Evolutionary conservation across 2,797 vertebrate genomes (phyloP).

Genomic region (Argyrosomus regius): DNA sequence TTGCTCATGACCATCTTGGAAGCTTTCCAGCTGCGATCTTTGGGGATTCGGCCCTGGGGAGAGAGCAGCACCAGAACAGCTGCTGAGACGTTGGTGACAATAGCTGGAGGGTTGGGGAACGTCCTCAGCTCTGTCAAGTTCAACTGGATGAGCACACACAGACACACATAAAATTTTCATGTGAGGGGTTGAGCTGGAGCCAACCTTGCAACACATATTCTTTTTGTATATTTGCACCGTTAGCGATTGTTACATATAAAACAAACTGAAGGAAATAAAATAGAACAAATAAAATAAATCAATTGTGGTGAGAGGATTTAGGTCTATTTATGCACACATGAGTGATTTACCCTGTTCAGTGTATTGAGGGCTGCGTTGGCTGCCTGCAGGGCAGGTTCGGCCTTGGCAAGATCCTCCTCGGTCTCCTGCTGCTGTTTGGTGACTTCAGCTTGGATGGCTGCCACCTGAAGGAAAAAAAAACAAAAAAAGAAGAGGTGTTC

Average conservation of each 20-base stretch:
- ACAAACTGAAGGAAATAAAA: conserved; percentile 26
- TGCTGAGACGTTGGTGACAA: conserved; percentile 79
- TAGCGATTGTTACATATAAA: conserved; percentile 1
- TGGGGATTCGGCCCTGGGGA: conserved; percentile 81
- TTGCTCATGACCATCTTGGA: conserved; percentile 87
- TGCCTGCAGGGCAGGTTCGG: conserved; percentile 83
- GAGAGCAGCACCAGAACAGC: conserved; percentile 82
- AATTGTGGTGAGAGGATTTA: neutral
- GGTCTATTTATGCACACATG: neutral
- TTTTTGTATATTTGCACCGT: neutral
- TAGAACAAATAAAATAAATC: conserved; percentile 2
- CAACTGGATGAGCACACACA: conserved; percentile 71
- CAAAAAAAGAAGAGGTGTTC: neutral
- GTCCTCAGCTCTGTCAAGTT: conserved; percentile 87
- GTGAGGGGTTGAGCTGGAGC: neutral
- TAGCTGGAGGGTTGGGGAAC: conserved; percentile 83
- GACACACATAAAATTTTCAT: conserved; percentile 31
- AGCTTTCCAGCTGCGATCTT: conserved; percentile 88
- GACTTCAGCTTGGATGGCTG: conserved; percentile 85
- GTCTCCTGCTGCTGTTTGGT: conserved; percentile 86
- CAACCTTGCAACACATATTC: conserved; percentile 10
- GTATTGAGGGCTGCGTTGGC: conserved; percentile 85
- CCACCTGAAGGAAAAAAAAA: conserved; percentile 68
- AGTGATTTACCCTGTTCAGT: conserved; percentile 82
- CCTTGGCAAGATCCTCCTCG: conserved; percentile 86